Percentiles rank a stretch among this genome's conserved stretches.
Conservation (phyloP, 2,888 invertebrate species). For the Xestia rhomboidea region DNA sequence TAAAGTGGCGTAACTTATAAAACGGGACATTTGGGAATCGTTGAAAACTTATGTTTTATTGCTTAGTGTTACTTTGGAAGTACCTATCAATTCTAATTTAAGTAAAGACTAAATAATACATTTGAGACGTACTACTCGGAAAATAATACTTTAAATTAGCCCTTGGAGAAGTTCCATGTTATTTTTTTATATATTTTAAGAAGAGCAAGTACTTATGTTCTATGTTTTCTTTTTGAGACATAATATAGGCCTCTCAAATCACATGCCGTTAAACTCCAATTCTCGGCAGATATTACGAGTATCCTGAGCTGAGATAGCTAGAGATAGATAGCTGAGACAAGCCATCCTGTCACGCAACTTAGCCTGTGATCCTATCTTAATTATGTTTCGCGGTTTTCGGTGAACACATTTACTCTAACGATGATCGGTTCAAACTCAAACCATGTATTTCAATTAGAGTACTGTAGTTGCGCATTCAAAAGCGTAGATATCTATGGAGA, state of each 20-base stretch:
- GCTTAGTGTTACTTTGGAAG: not conserved
- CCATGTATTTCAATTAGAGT: too few species aligned
- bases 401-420: too few species aligned
- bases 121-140: not conserved
- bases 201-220: not conserved
- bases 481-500: too few species aligned
- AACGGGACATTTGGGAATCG: constrained; percentile 5
- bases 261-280: not conserved
- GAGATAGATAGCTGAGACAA: too few species aligned
- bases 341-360: not conserved
- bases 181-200: not conserved
- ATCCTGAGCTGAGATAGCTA: too few species aligned
- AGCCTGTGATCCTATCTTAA: not conserved
- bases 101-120: not conserved
- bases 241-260: not conserved
- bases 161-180: not conserved
- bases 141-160: too few species aligned
- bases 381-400: too few species aligned
- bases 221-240: not conserved
- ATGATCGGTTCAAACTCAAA: too few species aligned
- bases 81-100: not conserved
- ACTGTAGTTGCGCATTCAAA: too few species aligned
- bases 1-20: constrained; percentile 11
- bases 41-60: not conserved
- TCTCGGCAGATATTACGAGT: too few species aligned